These are phyloP conservation scores for Tachycineta bicolor DNA, from an alignment of 2,113 vertebrate genomes.

Conservation along the genomic window DNA sequence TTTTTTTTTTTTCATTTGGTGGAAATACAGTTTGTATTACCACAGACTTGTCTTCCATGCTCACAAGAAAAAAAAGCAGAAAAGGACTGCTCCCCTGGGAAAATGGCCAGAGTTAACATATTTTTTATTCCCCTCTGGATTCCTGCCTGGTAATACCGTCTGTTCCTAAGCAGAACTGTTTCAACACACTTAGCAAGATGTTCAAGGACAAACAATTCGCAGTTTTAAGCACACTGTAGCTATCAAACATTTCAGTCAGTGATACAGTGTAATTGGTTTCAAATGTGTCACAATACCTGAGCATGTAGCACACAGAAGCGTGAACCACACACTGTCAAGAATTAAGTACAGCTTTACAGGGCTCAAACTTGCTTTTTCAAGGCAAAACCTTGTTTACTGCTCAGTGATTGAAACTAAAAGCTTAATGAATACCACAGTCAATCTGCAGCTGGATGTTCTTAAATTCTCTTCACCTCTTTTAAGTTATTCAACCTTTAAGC, in stretches of 20 bases:
- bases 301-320: rapidly evolving
- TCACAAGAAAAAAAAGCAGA: background rate
- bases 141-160: background rate
- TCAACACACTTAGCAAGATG: background rate
- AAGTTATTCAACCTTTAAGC: background rate
- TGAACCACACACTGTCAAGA: background rate
- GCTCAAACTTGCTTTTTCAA: background rate
- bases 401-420: background rate
- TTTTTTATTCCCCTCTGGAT: background rate
- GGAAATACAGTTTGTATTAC: background rate
- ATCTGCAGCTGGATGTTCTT: background rate
- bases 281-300: background rate
- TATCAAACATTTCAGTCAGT: background rate
- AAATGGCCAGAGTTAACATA: background rate
- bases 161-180: background rate
- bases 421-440: background rate
- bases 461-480: background rate
- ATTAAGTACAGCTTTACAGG: background rate
- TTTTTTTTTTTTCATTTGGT: background rate
- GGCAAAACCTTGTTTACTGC: background rate
- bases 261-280: background rate
- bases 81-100: background rate
- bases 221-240: background rate
- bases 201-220: background rate
- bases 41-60: background rate